phyloP scores from a whole-genome alignment of 2,113 vertebrate genomes.

The Calypte anna region DNA sequence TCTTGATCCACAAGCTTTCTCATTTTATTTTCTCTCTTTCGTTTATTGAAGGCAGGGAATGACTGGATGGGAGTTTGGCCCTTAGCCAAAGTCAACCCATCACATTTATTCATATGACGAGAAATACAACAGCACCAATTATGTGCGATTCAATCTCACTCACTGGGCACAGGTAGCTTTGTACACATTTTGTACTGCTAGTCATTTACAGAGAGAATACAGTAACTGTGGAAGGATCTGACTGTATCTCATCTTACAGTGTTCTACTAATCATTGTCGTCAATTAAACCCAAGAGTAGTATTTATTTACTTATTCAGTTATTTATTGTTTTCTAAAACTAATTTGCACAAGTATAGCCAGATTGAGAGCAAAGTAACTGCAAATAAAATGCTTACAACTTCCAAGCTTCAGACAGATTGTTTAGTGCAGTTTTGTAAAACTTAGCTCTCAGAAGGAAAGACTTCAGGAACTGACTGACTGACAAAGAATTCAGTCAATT shows the following conservation, averaged over 20 bases:
- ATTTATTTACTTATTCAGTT: not conserved
- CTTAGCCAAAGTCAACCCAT: not conserved
- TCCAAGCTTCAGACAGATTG: not conserved
- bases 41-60: not conserved
- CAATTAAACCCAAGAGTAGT: not conserved
- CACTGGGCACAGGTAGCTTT: not conserved
- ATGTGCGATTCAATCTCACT: not conserved
- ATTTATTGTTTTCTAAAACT: not conserved
- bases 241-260: too few relatives aligned
- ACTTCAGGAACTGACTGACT: not conserved
- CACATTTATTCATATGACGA: not conserved
- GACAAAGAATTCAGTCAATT: not conserved
- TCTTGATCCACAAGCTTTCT: not conserved
- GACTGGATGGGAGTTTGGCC: not conserved
- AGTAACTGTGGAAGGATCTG: not conserved
- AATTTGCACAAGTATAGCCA: not conserved
- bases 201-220: not conserved
- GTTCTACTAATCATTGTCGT: too few relatives aligned
- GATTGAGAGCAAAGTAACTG: not conserved
- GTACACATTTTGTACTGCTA: not conserved
- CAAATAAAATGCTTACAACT: not conserved
- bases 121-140: not conserved
- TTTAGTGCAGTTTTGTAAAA: not conserved
- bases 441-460: not conserved
- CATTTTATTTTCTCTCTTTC: not conserved